phyloP scores from a whole-genome alignment of 2,113 vertebrate species.

The Ranitomeya variabilis region DNA sequence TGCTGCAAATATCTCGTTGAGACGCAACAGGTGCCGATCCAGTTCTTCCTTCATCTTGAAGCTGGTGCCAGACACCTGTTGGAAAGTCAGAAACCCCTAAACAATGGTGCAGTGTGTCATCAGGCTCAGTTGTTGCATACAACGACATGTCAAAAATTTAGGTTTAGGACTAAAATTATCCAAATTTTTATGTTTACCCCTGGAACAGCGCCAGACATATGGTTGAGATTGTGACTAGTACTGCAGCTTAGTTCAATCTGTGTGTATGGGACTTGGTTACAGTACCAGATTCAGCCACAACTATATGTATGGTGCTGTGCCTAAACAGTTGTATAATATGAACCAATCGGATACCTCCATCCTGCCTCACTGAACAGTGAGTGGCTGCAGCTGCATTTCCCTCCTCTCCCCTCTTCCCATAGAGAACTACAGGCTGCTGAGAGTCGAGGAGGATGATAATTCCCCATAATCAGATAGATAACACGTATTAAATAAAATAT shows the following conservation, averaged over 20 bases:
- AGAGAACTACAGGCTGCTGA: not conserved
- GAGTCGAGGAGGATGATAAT: not conserved
- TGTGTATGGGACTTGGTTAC: not conserved
- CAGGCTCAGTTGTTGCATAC: not conserved
- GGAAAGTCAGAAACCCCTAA: accelerated
- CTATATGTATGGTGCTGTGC: not conserved
- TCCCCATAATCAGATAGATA: not conserved
- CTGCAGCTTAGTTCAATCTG: not conserved
- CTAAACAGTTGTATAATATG: not conserved
- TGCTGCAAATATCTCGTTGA: constrained; percentile 87
- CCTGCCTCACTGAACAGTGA: not conserved
- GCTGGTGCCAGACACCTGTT: constrained; percentile 79
- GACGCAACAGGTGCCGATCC: constrained; percentile 80
- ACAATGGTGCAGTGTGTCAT: not conserved
- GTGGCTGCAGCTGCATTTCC: not conserved
- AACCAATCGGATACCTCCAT: not conserved
- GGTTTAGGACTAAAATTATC: not conserved
- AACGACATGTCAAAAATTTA: not conserved
- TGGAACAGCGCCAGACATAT: not conserved
- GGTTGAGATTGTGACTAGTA: not conserved
- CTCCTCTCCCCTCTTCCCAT: not conserved
- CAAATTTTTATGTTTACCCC: not conserved
- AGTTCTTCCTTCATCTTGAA: constrained; percentile 78
- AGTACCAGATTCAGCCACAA: not conserved
- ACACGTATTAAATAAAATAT: not conserved